Conservation (phyloP, 2,888 invertebrate genomes). For the Stenurella melanura region DNA sequence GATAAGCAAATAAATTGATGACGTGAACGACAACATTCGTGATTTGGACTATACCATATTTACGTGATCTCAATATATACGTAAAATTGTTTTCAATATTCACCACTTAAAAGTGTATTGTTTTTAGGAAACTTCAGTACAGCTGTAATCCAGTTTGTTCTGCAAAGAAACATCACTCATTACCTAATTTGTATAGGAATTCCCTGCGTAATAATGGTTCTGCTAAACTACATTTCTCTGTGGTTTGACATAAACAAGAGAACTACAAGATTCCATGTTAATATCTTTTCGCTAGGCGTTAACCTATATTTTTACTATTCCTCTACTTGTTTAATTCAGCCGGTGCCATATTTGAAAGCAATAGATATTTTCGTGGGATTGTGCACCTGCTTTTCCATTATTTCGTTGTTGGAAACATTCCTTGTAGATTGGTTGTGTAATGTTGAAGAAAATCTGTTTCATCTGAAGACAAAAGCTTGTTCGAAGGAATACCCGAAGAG, state of each 20-base stretch:
- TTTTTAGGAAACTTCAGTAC: slow-evolving; percentile 62
- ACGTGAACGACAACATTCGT: too few species aligned
- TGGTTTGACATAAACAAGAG: slow-evolving; percentile 56
- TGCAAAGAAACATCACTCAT: slow-evolving; percentile 56
- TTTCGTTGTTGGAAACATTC: slow-evolving; percentile 57
- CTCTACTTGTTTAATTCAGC: slow-evolving; percentile 45
- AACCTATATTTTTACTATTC: slow-evolving; percentile 52
- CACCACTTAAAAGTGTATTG: background rate
- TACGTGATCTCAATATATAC: too few species aligned
- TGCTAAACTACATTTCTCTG: slow-evolving; percentile 58
- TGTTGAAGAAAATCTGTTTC: slow-evolving; percentile 44
- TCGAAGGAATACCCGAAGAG: slow-evolving; percentile 38
- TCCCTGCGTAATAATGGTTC: slow-evolving; percentile 57
- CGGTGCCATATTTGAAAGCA: slow-evolving; percentile 57
- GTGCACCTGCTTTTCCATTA: slow-evolving; percentile 53
- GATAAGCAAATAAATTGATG: too few species aligned
- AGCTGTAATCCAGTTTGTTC: slow-evolving; percentile 54
- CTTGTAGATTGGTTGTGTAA: slow-evolving; percentile 47
- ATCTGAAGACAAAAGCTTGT: slow-evolving; percentile 37
- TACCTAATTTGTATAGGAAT: slow-evolving; percentile 57
- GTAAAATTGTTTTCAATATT: too few species aligned
- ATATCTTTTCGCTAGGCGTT: slow-evolving; percentile 42
- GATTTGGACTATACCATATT: too few species aligned
- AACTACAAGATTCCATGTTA: slow-evolving; percentile 49
- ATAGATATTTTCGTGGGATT: slow-evolving; percentile 59